Base-by-base conservation (phyloP, 2,797 vertebrate genomes). In the Sphaeramia orbicularis region DNA sequence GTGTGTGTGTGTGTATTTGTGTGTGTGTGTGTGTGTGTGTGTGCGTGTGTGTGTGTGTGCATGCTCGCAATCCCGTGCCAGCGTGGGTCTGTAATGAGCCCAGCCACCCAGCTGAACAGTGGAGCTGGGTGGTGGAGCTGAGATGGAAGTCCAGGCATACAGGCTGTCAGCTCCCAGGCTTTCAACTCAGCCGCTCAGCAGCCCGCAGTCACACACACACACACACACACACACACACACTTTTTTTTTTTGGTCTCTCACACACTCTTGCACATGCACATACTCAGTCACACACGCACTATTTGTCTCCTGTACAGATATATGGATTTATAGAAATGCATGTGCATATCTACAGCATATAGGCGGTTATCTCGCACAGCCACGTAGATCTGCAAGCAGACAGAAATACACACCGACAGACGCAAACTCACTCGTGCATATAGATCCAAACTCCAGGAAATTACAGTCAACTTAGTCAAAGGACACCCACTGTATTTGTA, bases 91-190 rank as follows among this genome's bases (percentile, higher is more conserved):
- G 92, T 94, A 94, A 94, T 93, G 92, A 94, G 93, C 91, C 75
- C 89, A 92, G 88, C 89, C 92, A 93, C 89, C 88, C 84, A 86
- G 73, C 84, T 86, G 88, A 89, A 88, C 87, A 86, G 88, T 84
- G 71, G 90, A 92, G 85, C 86, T 86, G 84, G 85, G 89, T 87
- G 88, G 83, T 88, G 85, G 76, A 87, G 84, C 71, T 84, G 89
- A 90, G 90, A 93, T 93, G 89, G 92, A 92, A 90, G 93, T 92
- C 93, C 87, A 89, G 91, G 92, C 89, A 80, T 84, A 83, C 75
- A 84, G 87, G 76, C 87, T 91, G 91, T 91, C 85, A 87, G 81
- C 88, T 90, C 53, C 73, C 76, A 85, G 88, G 86, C 93, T 95
- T 93, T 93, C 86, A 93, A 83, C 88, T 88, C 83, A 80, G 73